These are phyloP conservation scores for Cephalopterus ornatus DNA, from an alignment of 2,113 vertebrate species.

Conservation along the genomic window DNA sequence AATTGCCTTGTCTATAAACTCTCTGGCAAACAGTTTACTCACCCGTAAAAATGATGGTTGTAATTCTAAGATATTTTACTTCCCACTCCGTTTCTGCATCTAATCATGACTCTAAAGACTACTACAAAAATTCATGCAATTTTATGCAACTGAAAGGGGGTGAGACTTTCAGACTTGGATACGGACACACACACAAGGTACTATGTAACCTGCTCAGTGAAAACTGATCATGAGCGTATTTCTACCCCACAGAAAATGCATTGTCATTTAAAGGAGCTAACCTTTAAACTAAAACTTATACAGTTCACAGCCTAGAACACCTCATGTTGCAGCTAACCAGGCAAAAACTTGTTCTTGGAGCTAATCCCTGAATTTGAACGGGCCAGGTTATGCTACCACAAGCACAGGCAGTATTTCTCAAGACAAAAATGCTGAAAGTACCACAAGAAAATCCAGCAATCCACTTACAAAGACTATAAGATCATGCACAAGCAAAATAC, in stretches of 20 bases:
- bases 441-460: neutral
- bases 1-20: neutral
- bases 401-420: neutral
- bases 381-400: neutral
- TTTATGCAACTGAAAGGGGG: neutral
- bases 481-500: neutral
- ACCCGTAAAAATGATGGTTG: neutral
- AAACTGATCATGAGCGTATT: rapidly evolving
- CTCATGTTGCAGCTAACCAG: neutral
- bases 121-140: neutral
- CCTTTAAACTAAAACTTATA: neutral
- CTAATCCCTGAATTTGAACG: neutral
- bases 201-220: neutral
- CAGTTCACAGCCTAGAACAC: neutral
- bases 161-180: neutral
- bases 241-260: neutral
- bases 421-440: neutral
- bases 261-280: neutral
- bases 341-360: neutral
- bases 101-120: neutral
- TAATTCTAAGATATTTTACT: neutral
- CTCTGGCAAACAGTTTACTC: neutral
- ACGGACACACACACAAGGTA: neutral
- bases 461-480: neutral
- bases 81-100: neutral